Percentiles rank a stretch among this genome's conserved stretches.
Evolutionary conservation across 2,113 vertebrate species (phyloP).

Genomic region (Anarhynchus alexandrinus): DNA sequence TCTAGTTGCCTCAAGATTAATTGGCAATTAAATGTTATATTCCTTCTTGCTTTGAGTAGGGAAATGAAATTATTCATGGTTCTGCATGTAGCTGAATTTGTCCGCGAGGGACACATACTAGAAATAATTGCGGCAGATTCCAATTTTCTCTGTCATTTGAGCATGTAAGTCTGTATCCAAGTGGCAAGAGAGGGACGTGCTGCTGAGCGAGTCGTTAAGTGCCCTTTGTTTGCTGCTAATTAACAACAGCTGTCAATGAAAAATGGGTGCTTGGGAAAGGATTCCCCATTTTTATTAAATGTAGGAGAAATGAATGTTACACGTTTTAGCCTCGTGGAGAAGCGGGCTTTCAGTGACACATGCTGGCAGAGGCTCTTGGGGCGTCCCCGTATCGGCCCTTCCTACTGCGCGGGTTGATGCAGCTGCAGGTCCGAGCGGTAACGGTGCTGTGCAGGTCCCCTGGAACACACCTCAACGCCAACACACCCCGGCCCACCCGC

Average conservation of each 20-base stretch:
- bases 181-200: neutral
- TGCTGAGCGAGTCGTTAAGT: neutral
- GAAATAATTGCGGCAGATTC: neutral
- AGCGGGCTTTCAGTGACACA: fast-evolving
- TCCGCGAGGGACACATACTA: neutral
- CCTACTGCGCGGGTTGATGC: neutral
- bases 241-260: neutral
- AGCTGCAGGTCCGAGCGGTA: fast-evolving
- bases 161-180: neutral
- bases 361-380: neutral
- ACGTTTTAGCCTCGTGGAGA: fast-evolving
- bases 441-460: neutral
- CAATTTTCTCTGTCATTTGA: slow-evolving; percentile 1
- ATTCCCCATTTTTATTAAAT: neutral
- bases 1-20: neutral
- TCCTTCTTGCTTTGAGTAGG: neutral
- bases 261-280: neutral
- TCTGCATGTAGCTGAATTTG: neutral
- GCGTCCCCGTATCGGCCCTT: fast-evolving
- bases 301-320: neutral
- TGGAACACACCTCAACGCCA: fast-evolving
- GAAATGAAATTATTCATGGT: neutral
- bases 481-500: neutral
- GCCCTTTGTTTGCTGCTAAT: neutral
- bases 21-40: neutral